Conservation (phyloP, 2,797 vertebrate genomes). For the Notolabrus celidotus region DNA sequence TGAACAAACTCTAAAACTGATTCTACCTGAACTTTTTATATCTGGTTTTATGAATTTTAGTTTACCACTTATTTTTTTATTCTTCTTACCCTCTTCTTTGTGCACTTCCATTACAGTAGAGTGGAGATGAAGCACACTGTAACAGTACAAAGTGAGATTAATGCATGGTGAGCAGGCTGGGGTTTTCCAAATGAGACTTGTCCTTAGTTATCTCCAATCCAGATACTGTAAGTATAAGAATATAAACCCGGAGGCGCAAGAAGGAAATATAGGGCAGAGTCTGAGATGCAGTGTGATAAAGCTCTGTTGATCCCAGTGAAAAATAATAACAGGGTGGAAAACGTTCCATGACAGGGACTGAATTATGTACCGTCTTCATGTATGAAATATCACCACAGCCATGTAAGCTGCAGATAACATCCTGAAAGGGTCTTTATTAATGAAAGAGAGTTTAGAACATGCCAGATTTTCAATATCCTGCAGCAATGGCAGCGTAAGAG, state of each 20-base stretch:
- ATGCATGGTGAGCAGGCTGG: conserved; percentile 20
- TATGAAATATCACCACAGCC: conserved; percentile 32
- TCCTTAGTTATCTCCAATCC: conserved; percentile 47
- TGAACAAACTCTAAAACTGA: conserved; percentile 63
- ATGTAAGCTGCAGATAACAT: conserved; percentile 17
- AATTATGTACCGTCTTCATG: conserved; percentile 37
- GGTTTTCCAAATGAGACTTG: conserved; percentile 35
- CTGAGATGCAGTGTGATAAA: conserved; percentile 32
- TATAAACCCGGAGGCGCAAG: conserved; percentile 52
- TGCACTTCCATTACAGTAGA: conserved; percentile 2
- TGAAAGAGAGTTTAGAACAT: conserved; percentile 18
- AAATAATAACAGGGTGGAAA: conserved; percentile 45
- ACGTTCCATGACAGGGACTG: conserved; percentile 32
- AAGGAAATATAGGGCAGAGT: conserved; percentile 66
- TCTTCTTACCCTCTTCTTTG: conserved; percentile 4
- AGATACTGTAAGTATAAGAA: conserved; percentile 41
- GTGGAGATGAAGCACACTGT: conserved; percentile 13
- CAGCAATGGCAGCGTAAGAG: conserved; percentile 37
- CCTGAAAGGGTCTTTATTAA: conserved; percentile 29
- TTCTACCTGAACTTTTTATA: conserved; percentile 62
- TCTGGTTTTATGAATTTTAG: conserved; percentile 15
- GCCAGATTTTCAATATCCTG: conserved; percentile 43
- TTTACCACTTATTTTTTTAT: conserved; percentile 9
- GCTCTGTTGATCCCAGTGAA: conserved; percentile 62
- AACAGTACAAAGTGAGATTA: conserved; percentile 35